Evolutionary conservation across 2,888 invertebrate genomes (phyloP).

Genomic region (Fragum sueziense): DNA sequence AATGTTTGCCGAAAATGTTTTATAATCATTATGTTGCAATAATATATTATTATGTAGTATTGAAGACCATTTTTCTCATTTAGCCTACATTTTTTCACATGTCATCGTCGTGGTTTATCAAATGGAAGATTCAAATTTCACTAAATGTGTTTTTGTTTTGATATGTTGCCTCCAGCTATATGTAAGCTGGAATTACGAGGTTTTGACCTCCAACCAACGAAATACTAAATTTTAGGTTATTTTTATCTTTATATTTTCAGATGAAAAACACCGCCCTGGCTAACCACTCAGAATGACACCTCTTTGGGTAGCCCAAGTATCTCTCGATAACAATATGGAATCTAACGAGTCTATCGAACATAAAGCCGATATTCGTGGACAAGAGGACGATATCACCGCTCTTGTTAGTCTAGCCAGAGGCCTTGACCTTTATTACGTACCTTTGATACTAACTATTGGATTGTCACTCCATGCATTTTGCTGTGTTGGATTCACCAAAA

Average conservation of each 20-base stretch:
- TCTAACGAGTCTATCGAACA: slow-evolving; percentile 16
- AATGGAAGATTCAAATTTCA: no score
- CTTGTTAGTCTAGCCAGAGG: slow-evolving; percentile 37
- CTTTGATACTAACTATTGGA: slow-evolving; percentile 61
- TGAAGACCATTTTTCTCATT: no score
- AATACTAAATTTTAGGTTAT: no score
- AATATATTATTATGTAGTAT: no score
- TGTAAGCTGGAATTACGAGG: no score
- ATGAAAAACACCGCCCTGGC: background rate
- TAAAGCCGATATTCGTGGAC: slow-evolving; percentile 5
- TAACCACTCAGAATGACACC: slow-evolving; percentile 33
- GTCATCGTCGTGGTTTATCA: no score
- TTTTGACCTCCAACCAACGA: no score
- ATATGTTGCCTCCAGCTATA: no score
- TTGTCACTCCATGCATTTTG: slow-evolving; percentile 53
- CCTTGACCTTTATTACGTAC: slow-evolving; percentile 63
- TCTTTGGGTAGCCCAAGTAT: slow-evolving; percentile 39
- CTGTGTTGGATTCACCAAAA: slow-evolving; percentile 63
- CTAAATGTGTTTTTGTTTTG: no score
- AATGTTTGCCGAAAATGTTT: no score
- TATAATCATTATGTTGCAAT: no score
- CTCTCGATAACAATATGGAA: slow-evolving; percentile 14
- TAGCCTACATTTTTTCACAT: no score
- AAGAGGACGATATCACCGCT: slow-evolving; percentile 24
- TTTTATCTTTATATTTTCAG: background rate